phyloP scores from a whole-genome alignment of 2,888 invertebrate species.

The Seira ritae region DNA sequence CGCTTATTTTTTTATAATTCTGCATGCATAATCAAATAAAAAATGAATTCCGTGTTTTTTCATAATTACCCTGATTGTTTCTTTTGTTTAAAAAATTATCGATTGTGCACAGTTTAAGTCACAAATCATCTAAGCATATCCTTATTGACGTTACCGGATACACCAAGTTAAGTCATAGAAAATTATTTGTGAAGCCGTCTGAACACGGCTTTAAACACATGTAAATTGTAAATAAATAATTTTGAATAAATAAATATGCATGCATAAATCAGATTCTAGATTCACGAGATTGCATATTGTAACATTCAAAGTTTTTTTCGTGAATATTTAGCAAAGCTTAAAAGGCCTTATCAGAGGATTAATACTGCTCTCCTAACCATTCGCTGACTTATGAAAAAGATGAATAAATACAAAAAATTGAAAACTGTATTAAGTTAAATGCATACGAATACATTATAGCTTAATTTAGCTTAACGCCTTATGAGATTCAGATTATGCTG shows the following conservation, averaged over 20 bases:
- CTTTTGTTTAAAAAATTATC: not conserved
- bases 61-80: too few species aligned
- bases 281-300: too few species aligned
- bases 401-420: not conserved
- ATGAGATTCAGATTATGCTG: not conserved
- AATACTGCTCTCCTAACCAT: too few species aligned
- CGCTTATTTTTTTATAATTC: not conserved
- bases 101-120: not conserved
- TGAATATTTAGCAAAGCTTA: not conserved
- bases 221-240: constrained; percentile 1
- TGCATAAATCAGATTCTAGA: too few species aligned
- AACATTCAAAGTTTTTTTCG: not conserved
- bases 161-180: not conserved
- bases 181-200: not conserved
- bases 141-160: constrained; percentile 17
- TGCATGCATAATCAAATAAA: not conserved
- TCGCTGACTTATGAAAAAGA: too few species aligned
- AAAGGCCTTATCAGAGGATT: not conserved
- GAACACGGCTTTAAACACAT: constrained; percentile 24
- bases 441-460: not conserved
- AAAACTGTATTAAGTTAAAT: not conserved
- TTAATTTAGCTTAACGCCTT: not conserved
- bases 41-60: constrained; percentile 23
- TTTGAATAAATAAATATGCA: constrained; percentile 12
- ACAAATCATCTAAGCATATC: not conserved